Evolutionary conservation across 2,797 vertebrate genomes (phyloP), one percentile per base, ranked within the genome.

Genomic region (Sebastes taczanowskii): DNA sequence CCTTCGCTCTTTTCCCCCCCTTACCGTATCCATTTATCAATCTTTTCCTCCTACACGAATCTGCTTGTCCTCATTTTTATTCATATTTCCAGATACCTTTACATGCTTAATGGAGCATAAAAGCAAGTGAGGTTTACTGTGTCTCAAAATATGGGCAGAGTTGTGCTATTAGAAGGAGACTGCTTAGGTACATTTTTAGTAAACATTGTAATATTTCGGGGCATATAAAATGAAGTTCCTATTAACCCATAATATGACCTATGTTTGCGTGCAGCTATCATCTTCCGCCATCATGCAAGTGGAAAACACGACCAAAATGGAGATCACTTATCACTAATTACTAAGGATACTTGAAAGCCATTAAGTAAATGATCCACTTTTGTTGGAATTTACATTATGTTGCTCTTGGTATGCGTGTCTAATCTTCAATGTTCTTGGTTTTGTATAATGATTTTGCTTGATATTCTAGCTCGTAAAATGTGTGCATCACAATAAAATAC

Each of bases 341-440:
- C 80, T 74, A 84, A 82, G 78, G 80, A 88, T 88, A 89, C 78
- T 63, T 73, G 30, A 62, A 59, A 69, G 73, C 58, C 35, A 81
- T 80, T 74, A 18, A 74, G 73, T 68, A 83, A 90, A 84, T 76
- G 1, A 78, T 66, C 16, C n/a, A 55, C 30, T 74, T 84, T 71
- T 67, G 20, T 56, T 68, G 58, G 11, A 75, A 80, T 74, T 60
- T 46, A 49, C 67, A 55, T 86, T 1, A 16, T 60, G 20, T 74
- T 65, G 58, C 65, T 78, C 59, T 86, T 80, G 76, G 60, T 77
- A 38, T 56, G 25, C 32, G 78, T 65, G 58, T 81, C 38, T 74
- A 56, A 80, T 78, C 32, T 71, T 46, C 82, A 77, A 35, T 77
- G 63, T 65, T 65, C 7, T 68, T 77, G 10, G 20, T 80, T 77